These are phyloP conservation scores for Falco concolor DNA, from an alignment of 2,797 vertebrate genomes.

Conservation along the genomic window DNA sequence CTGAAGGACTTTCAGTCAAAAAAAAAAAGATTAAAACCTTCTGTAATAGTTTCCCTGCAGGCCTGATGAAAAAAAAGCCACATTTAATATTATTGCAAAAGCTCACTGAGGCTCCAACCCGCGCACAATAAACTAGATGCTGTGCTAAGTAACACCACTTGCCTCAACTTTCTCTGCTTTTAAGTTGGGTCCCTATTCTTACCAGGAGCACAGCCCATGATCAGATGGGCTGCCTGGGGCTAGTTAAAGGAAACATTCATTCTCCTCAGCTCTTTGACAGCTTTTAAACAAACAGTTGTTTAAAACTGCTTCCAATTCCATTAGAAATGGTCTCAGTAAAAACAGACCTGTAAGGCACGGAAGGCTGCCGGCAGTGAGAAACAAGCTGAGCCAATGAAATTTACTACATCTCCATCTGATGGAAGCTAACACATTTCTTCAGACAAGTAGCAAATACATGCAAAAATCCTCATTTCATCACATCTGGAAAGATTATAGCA, in stretches of 20 bases:
- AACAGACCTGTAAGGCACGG: conserved; percentile 7
- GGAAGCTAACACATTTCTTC: neutral
- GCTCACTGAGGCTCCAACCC: neutral
- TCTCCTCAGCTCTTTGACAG: neutral
- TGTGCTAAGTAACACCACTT: neutral
- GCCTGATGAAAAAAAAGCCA: neutral
- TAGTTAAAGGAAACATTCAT: neutral
- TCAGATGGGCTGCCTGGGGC: conserved; percentile 37
- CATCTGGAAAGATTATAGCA: neutral
- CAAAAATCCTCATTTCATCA: neutral
- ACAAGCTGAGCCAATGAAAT: neutral
- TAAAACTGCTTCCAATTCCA: conserved; percentile 15
- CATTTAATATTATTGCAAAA: neutral
- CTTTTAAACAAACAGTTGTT: conserved; percentile 32
- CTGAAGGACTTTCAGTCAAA: neutral
- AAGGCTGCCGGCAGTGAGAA: neutral
- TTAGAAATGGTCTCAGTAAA: conserved; percentile 8
- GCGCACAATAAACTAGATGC: neutral
- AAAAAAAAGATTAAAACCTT: neutral
- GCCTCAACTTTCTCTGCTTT: neutral
- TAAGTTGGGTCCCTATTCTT: neutral
- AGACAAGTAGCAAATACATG: neutral
- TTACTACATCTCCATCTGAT: neutral
- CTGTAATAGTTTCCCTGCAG: neutral
- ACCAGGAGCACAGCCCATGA: neutral